A percentile compares a stretch with the other conserved stretches of the same genome.
These are phyloP conservation scores for Diarsia mendica DNA, from an alignment of 2,888 invertebrate species.

Conservation along the genomic window DNA sequence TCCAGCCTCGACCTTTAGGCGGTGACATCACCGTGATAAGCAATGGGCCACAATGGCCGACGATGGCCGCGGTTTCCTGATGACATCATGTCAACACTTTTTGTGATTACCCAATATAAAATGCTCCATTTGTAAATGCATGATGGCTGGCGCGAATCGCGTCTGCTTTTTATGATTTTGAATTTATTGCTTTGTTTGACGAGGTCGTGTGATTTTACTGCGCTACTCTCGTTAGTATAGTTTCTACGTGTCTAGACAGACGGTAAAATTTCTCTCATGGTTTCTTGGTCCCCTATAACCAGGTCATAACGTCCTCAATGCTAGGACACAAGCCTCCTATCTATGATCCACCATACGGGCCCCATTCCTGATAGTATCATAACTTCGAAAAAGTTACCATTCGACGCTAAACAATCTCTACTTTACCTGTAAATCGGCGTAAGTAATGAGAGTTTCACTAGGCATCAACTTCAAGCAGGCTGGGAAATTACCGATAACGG, in stretches of 20 bases:
- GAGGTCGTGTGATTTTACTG: slow-evolving; percentile 18
- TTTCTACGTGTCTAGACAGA: background rate
- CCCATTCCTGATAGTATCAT: background rate
- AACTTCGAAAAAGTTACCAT: background rate
- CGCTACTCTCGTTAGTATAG: background rate
- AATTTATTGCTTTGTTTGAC: slow-evolving; percentile 14
- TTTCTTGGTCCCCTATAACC: background rate
- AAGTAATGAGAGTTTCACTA: too few relatives aligned
- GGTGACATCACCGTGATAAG: slow-evolving; percentile 65
- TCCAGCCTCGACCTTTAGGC: slow-evolving; percentile 65
- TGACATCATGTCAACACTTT: slow-evolving; percentile 63
- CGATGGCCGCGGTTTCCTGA: slow-evolving; percentile 43
- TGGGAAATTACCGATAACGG: background rate
- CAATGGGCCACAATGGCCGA: slow-evolving; percentile 31
- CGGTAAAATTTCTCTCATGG: background rate
- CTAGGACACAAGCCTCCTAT: background rate
- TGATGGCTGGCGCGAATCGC: slow-evolving; percentile 39
- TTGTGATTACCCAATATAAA: slow-evolving; percentile 59
- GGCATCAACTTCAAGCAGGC: background rate
- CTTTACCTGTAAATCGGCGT: background rate
- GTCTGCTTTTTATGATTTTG: slow-evolving; percentile 12
- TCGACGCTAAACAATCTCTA: background rate
- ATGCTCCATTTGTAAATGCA: slow-evolving; percentile 49
- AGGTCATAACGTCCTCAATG: background rate
- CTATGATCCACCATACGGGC: background rate